Evolutionary conservation across 2,113 vertebrate species (phyloP).

Genomic region (Esox niger): DNA sequence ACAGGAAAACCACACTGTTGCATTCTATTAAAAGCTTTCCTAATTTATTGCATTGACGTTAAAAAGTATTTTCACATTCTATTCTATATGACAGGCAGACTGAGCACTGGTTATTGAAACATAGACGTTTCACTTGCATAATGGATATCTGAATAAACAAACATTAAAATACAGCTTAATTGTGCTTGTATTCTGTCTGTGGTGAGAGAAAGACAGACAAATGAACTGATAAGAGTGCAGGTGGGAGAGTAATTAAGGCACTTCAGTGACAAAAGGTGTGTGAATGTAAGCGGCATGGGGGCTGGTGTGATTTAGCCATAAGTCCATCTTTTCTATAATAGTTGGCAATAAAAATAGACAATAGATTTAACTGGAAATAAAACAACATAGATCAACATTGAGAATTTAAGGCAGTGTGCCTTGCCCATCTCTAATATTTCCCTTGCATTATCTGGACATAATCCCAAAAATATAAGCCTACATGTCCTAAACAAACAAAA

Average conservation of each 20-base stretch:
- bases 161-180: conserved; percentile 31
- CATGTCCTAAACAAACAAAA: background rate
- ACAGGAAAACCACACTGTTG: conserved; percentile 52
- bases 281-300: conserved; percentile 34
- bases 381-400: conserved; percentile 18
- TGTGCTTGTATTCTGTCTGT: conserved; percentile 56
- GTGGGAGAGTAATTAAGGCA: conserved; percentile 64
- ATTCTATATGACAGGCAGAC: conserved; percentile 40
- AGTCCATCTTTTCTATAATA: background rate
- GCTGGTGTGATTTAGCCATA: conserved; percentile 41
- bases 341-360: conserved; percentile 21
- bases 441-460: background rate
- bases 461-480: background rate
- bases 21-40: conserved; percentile 60
- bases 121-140: conserved; percentile 47
- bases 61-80: conserved; percentile 53
- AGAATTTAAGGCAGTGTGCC: background rate
- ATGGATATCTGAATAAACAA: conserved; percentile 33
- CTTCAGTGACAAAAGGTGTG: conserved; percentile 66
- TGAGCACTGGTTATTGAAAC: conserved; percentile 12
- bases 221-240: conserved; percentile 44
- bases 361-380: conserved; percentile 12
- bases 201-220: background rate
- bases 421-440: background rate
- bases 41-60: conserved; percentile 65